A percentile compares a stretch with the other conserved stretches of the same genome.
phyloP scores from a whole-genome alignment of 1,140 invertebrate species.

The Hypsibius dujardini region DNA sequence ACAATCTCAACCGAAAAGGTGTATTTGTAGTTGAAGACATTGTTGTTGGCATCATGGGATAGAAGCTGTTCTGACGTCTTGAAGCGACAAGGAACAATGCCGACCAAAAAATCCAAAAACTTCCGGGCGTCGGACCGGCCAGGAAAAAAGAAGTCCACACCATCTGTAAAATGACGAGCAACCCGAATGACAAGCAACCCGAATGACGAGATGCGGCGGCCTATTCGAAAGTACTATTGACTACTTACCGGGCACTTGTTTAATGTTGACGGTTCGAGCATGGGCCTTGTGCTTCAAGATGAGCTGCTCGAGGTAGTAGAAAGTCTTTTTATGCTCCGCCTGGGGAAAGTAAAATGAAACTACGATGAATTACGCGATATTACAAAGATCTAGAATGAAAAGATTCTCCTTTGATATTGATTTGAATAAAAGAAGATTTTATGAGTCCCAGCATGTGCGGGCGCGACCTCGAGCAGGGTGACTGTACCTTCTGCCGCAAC shows the following conservation, averaged over 20 bases:
- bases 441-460: background rate
- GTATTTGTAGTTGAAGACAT: slow-evolving; percentile 85
- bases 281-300: slow-evolving; percentile 89
- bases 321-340: slow-evolving; percentile 85
- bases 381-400: background rate
- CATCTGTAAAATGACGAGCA: slow-evolving; percentile 45
- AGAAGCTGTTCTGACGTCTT: slow-evolving; percentile 82
- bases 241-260: slow-evolving; percentile 60
- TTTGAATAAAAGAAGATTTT: slow-evolving; percentile 19
- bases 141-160: slow-evolving; percentile 85
- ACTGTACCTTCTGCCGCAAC: slow-evolving; percentile 39
- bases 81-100: slow-evolving; percentile 64
- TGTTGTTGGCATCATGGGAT: slow-evolving; percentile 91
- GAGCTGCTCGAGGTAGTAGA: slow-evolving; percentile 92
- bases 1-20: slow-evolving; percentile 75
- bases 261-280: slow-evolving; percentile 75
- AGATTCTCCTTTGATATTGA: slow-evolving; percentile 9
- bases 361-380: slow-evolving; percentile 1
- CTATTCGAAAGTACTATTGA: background rate
- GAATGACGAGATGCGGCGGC: too few species aligned
- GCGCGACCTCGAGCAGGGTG: background rate
- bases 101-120: slow-evolving; percentile 77
- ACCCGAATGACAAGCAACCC: background rate
- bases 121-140: slow-evolving; percentile 76
- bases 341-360: slow-evolving; percentile 40